Evolutionary conservation across 2,113 vertebrate genomes (phyloP).

Genomic region (Bagarius yarrelli): DNA sequence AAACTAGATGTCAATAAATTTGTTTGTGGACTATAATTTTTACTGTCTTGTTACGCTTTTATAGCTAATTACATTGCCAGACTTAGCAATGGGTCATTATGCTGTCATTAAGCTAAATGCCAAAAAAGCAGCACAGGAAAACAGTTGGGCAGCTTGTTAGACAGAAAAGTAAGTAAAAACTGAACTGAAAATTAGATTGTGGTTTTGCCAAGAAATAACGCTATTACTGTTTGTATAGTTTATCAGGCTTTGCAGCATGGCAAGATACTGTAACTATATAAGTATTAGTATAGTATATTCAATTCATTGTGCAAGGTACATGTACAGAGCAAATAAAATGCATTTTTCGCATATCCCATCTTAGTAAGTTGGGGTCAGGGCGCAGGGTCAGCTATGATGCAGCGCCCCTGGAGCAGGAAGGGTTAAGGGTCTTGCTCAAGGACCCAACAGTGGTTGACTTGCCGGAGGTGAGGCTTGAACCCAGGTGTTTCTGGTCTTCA

Average conservation of each 20-base stretch:
- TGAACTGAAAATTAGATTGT: not conserved
- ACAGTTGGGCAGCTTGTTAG: not conserved
- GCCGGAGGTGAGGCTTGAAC: no score
- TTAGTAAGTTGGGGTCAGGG: no score
- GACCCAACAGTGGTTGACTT: no score
- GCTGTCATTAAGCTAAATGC: constrained; percentile 22
- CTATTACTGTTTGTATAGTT: not conserved
- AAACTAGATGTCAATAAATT: not conserved
- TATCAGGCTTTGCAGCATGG: not conserved
- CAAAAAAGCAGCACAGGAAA: not conserved
- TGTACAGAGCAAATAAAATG: no score
- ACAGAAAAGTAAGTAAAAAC: not conserved
- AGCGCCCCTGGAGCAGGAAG: no score
- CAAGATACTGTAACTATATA: not conserved
- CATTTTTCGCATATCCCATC: no score
- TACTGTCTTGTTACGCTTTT: not conserved
- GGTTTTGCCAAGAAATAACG: not conserved
- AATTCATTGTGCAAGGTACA: no score
- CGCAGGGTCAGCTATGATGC: no score
- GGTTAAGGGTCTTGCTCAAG: no score
- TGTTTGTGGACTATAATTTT: constrained; percentile 2
- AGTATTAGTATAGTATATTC: no score
- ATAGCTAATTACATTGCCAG: constrained; percentile 22
- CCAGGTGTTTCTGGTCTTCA: no score
- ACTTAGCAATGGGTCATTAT: constrained; percentile 6